phyloP scores from a whole-genome alignment of 2,888 invertebrate genomes.

The Sinopyrophorus schimmeli region DNA sequence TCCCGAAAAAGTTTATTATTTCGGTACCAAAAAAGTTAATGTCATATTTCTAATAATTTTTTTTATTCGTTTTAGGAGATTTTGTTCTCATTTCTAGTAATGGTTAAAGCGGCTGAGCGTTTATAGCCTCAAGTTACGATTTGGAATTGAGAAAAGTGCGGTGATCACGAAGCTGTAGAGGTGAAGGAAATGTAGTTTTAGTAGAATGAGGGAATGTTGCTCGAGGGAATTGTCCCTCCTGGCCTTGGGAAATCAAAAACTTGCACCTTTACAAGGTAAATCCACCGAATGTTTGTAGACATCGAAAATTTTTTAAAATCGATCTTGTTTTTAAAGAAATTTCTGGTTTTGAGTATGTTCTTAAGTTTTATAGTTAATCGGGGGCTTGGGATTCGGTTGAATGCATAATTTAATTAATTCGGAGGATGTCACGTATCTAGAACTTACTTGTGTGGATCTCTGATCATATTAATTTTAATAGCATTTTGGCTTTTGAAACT shows the following conservation, averaged over 20 bases:
- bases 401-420: no score
- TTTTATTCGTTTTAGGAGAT: constrained; percentile 14
- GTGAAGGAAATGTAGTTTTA: constrained; percentile 16
- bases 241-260: constrained; percentile 23
- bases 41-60: constrained; percentile 7
- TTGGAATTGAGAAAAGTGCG: constrained; percentile 21
- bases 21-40: neutral
- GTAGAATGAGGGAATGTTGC: constrained; percentile 19
- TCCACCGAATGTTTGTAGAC: constrained; percentile 21
- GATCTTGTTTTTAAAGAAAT: no score
- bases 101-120: constrained; percentile 17
- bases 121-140: constrained; percentile 20
- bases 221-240: constrained; percentile 18
- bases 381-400: no score
- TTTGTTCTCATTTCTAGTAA: constrained; percentile 17
- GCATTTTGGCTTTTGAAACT: no score
- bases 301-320: no score
- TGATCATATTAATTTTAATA: no score
- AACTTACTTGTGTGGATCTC: no score
- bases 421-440: no score
- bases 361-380: no score
- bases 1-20: constrained; percentile 9
- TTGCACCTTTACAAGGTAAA: constrained; percentile 18
- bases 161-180: constrained; percentile 22
- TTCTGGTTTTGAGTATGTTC: no score